These are phyloP conservation scores for Xenops minutus DNA, from an alignment of 2,797 vertebrate species.

Conservation along the genomic window DNA sequence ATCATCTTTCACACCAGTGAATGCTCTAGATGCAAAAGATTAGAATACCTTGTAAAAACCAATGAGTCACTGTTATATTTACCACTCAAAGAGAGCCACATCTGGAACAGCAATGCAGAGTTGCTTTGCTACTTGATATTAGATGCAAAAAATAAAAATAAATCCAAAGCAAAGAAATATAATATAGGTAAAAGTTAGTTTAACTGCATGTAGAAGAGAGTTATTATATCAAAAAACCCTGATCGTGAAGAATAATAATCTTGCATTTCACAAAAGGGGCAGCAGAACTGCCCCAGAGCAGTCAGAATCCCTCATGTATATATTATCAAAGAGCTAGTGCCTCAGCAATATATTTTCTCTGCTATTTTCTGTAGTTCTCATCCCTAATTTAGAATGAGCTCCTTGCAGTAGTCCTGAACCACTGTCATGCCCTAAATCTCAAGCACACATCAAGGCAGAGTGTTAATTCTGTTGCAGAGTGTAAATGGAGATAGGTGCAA, in stretches of 20 bases:
- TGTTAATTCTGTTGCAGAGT: neutral
- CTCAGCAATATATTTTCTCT: neutral
- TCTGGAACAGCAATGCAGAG: neutral
- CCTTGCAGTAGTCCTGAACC: neutral
- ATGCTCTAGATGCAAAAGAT: neutral
- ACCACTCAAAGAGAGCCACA: neutral
- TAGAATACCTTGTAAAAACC: neutral
- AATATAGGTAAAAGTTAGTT: neutral
- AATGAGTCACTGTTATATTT: neutral
- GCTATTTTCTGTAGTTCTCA: neutral
- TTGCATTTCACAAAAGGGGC: neutral
- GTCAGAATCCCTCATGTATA: neutral
- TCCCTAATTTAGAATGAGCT: neutral
- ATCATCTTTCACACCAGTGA: neutral
- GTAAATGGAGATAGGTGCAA: neutral
- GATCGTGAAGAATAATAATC: neutral
- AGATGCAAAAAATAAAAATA: neutral
- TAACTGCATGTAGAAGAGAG: neutral
- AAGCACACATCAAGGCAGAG: rapidly evolving
- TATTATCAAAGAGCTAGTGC: neutral
- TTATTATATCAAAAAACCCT: neutral
- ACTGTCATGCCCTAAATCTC: neutral
- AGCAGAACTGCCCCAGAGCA: neutral
- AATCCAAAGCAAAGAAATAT: neutral
- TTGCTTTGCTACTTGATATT: neutral